Evolutionary conservation across 2,113 vertebrate species (phyloP).

Genomic region (Cygnus buccinator): DNA sequence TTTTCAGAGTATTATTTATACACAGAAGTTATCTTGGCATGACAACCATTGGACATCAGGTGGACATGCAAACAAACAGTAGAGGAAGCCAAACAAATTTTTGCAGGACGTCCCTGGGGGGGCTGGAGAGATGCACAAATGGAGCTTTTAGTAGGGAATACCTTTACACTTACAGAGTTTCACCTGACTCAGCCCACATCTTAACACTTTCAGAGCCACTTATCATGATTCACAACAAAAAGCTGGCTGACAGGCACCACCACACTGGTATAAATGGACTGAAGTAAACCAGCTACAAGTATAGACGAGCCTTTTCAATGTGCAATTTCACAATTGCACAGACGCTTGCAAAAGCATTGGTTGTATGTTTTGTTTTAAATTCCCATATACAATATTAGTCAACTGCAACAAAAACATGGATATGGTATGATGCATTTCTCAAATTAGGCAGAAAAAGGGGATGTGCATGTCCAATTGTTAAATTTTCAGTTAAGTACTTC

Average conservation of each 20-base stretch:
- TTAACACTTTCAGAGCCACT: neutral
- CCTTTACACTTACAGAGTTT: neutral
- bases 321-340: neutral
- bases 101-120: neutral
- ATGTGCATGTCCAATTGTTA: neutral
- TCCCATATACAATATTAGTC: neutral
- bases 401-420: neutral
- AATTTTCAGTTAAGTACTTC: neutral
- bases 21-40: neutral
- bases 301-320: neutral
- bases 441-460: neutral
- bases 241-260: neutral
- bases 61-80: neutral
- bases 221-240: neutral
- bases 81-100: neutral
- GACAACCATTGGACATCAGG: neutral
- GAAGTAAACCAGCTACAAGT: neutral
- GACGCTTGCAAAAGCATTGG: slow-evolving; percentile 1
- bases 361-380: neutral
- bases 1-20: neutral
- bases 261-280: neutral
- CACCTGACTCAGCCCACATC: neutral
- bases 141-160: neutral
- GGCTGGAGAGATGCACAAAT: neutral
- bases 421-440: neutral